A percentile compares a stretch with the other conserved stretches of the same genome.
Evolutionary conservation across 2,888 invertebrate genomes (phyloP).

Genomic region (Mechanitis mazaeus): DNA sequence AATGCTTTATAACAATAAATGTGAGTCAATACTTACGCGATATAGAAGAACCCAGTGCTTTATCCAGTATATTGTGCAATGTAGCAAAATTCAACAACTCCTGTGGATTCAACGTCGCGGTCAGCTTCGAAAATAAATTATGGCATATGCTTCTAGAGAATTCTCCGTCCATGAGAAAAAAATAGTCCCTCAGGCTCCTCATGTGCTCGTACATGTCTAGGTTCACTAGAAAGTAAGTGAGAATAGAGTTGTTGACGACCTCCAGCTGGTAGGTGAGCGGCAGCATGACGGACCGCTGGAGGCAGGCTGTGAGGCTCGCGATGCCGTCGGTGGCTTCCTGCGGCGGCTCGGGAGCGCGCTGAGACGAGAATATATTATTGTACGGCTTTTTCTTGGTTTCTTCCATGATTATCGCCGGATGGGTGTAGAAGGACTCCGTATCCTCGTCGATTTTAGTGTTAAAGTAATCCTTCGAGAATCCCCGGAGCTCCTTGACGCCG

Average conservation of each 20-base stretch:
- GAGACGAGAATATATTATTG: conserved; percentile 57
- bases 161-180: conserved; percentile 87
- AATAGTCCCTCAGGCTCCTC: conserved; percentile 84
- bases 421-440: conserved; percentile 49
- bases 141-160: conserved; percentile 84
- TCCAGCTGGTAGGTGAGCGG: conserved; percentile 82
- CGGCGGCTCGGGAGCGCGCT: conserved; percentile 36
- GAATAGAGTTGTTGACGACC: conserved; percentile 82
- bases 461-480: conserved; percentile 49
- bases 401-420: conserved; percentile 60
- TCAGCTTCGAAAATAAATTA: conserved; percentile 81
- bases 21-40: conserved; percentile 63
- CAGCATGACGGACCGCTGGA: conserved; percentile 81
- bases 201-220: conserved; percentile 83
- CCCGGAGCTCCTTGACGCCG: conserved; percentile 51
- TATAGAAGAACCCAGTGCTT: conserved; percentile 81
- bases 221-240: conserved; percentile 81
- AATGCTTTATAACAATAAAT: too few relatives aligned
- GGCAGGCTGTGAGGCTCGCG: conserved; percentile 74
- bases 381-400: conserved; percentile 65
- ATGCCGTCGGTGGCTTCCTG: conserved; percentile 58
- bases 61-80: conserved; percentile 81
- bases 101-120: conserved; percentile 78
- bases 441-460: conserved; percentile 48
- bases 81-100: conserved; percentile 83